Percentiles rank a stretch among this genome's conserved stretches.
These are phyloP conservation scores for Sebastes matsubarae DNA, from an alignment of 2,797 vertebrate genomes.

Conservation along the genomic window DNA sequence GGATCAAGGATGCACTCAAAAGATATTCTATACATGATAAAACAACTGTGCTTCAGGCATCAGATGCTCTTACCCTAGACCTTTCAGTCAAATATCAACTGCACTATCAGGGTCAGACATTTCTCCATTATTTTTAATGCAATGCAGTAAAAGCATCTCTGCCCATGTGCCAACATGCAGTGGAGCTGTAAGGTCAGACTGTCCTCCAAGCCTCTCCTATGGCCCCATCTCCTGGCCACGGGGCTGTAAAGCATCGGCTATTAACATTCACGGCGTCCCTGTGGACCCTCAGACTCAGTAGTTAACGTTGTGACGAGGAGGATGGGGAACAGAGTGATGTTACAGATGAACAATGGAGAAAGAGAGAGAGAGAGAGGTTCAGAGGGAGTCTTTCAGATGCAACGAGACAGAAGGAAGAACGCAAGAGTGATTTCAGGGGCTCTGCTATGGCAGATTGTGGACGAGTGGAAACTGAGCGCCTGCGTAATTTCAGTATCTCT, in stretches of 20 bases:
- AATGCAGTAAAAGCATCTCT: constrained; percentile 7
- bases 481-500: constrained; percentile 54
- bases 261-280: constrained; percentile 41
- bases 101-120: neutral
- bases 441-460: constrained; percentile 27
- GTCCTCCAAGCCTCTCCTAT: constrained; percentile 74
- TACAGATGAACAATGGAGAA: constrained; percentile 10
- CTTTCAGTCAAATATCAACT: constrained; percentile 13
- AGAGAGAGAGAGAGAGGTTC: constrained; percentile 2
- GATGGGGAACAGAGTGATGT: constrained; percentile 17
- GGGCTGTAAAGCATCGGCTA: constrained; percentile 45
- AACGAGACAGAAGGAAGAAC: constrained; percentile 26
- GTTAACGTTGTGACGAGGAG: constrained; percentile 46
- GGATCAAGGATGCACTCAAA: neutral
- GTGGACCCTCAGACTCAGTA: constrained; percentile 34
- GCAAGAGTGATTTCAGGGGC: constrained; percentile 33
- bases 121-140: constrained; percentile 22
- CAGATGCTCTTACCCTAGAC: neutral
- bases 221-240: constrained; percentile 81
- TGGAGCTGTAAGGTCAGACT: constrained; percentile 55
- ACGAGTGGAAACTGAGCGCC: constrained; percentile 39
- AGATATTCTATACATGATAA: neutral
- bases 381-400: constrained; percentile 11
- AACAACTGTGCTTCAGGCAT: neutral
- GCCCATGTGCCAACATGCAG: neutral